Conservation (phyloP, 2,797 vertebrate genomes). For the Hippoglossus hippoglossus region DNA sequence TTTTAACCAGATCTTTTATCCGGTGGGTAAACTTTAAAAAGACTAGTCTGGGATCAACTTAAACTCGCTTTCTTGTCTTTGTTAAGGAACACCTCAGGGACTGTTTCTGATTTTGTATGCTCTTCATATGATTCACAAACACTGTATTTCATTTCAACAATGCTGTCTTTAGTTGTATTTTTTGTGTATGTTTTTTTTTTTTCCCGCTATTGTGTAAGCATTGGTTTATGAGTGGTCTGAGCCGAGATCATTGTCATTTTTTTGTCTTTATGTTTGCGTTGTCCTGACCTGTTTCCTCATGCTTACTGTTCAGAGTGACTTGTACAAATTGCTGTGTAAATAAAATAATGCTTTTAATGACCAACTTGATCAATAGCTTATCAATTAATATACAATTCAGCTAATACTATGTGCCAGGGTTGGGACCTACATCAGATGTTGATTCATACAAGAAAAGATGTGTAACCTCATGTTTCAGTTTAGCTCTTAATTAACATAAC, state of each 20-base stretch:
- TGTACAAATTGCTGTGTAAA: conserved; percentile 71
- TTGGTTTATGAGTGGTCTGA: conserved; percentile 29
- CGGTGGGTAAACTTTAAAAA: conserved; percentile 20
- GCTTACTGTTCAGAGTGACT: conserved; percentile 41
- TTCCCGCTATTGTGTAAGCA: neutral
- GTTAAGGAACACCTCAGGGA: conserved; percentile 64
- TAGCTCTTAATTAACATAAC: too few species aligned
- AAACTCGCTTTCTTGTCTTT: conserved; percentile 15
- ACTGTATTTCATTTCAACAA: conserved; percentile 24
- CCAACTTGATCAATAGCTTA: neutral
- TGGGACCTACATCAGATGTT: neutral
- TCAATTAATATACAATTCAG: neutral
- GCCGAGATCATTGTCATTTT: conserved; percentile 1
- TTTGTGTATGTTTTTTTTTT: neutral
- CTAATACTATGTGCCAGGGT: neutral
- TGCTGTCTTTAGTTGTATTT: conserved; percentile 7
- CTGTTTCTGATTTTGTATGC: conserved; percentile 51
- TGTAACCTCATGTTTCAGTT: too few species aligned
- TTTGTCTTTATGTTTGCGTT: conserved; percentile 27
- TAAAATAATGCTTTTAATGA: conserved; percentile 68
- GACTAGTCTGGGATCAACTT: conserved; percentile 7
- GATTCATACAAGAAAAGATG: neutral
- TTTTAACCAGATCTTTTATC: conserved; percentile 29
- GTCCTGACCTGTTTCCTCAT: conserved; percentile 22
- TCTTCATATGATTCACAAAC: conserved; percentile 25